phyloP scores from a whole-genome alignment of 1,140 invertebrate species.

The Araneus ventricosus region DNA sequence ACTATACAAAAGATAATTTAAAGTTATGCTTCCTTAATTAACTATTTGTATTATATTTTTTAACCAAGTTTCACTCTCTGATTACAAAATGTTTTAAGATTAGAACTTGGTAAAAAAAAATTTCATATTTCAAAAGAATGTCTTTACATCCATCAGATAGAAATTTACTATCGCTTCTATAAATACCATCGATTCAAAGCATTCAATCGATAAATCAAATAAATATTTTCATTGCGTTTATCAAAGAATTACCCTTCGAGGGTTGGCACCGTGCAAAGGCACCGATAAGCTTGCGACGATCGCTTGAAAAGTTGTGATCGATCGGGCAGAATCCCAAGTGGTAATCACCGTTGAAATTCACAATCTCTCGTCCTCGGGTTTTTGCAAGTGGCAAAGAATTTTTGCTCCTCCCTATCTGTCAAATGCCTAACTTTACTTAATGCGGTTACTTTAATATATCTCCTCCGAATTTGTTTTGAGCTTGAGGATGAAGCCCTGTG shows the following conservation, averaged over 20 bases:
- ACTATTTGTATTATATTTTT: no score
- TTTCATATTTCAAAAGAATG: no score
- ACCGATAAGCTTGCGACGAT: conserved; percentile 9
- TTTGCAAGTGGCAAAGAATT: conserved; percentile 36
- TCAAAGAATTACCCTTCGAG: background rate
- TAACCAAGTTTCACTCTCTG: no score
- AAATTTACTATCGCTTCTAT: no score
- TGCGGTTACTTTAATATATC: conserved; percentile 68
- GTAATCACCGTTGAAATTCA: conserved; percentile 23
- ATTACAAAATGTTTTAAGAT: no score
- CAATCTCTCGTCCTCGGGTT: conserved; percentile 53
- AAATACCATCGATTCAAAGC: no score
- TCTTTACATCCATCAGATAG: no score
- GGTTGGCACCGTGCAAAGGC: background rate
- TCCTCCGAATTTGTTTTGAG: conserved; percentile 52
- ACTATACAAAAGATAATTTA: no score
- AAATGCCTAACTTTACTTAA: conserved; percentile 64
- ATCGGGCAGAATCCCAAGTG: conserved; percentile 26
- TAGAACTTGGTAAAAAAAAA: no score
- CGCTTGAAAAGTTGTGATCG: conserved; percentile 18
- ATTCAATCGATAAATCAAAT: no score
- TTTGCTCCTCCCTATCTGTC: conserved; percentile 58
- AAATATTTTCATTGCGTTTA: background rate
- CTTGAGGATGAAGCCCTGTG: conserved; percentile 40
- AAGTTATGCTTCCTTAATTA: no score